Evolutionary conservation across 2,113 vertebrate genomes (phyloP), one percentile per base, ranked within the genome.

Genomic region (Entosphenus tridentatus): DNA sequence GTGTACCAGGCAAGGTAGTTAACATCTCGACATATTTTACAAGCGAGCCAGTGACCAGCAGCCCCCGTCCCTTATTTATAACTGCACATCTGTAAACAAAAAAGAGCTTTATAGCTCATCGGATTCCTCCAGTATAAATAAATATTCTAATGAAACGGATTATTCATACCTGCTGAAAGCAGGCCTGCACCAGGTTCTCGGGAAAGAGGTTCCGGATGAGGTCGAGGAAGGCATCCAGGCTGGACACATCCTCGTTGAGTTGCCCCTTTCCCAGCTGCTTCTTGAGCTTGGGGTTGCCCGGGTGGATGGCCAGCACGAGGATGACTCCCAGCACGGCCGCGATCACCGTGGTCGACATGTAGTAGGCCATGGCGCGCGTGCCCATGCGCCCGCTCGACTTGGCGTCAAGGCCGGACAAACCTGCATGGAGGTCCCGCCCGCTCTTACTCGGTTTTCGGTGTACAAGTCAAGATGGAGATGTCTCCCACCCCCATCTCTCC

Each of bases 321-420:
- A 98, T 95, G 72, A 98, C 93, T 2, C 93, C 93, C 75, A 98
- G 78, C 69, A 98, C 72, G 1, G 93, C 93, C 17, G 93, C 93
- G n/a, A 97, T 96, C 73, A 98, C 73, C 59, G 93, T 98, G 10
- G 93, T 98, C 69, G 79, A 73, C 92, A 98, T 97, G 74, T 98
- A 98, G 77, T 98, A 98, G 11, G 96, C 77, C 90, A 98, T 97
- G 71, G 93, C 93, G 79, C 93, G 86, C 3, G 92, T 89, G 57
- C 93, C 93, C 72, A 98, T 69, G 59, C 92, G 92, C 59, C 93
- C 93, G 21, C 90, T 95, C 70, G 93, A 89, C 80, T 98, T 98
- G 74, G 90, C 93, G 75, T 98, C 93, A 77, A 98, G 78, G 72
- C 93, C 92, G 11, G 93, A 81, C 71, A 98, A 78, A 74, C 93